A percentile compares a stretch with the other conserved stretches of the same genome.
Evolutionary conservation across 2,888 invertebrate species (phyloP).

Genomic region (Cremastinae sp.): DNA sequence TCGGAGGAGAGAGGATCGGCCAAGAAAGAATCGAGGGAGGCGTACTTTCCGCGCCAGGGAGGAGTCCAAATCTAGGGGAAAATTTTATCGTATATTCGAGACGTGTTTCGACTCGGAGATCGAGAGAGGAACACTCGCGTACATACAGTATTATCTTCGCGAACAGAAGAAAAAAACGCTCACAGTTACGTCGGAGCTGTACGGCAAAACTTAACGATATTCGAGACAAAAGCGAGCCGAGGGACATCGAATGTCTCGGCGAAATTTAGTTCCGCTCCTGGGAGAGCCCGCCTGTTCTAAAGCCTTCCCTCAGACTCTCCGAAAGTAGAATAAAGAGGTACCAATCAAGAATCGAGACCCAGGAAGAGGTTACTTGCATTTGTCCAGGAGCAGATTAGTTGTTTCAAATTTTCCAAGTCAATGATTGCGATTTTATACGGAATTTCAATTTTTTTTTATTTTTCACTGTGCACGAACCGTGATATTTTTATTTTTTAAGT

Average conservation of each 20-base stretch:
- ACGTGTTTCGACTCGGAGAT: conserved; percentile 76
- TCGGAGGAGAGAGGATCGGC: conserved; percentile 25
- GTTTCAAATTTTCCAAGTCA: too few relatives aligned
- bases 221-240: too few relatives aligned
- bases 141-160: conserved; percentile 22
- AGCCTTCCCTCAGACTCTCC: too few relatives aligned
- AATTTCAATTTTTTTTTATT: too few relatives aligned
- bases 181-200: background rate
- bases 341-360: too few relatives aligned
- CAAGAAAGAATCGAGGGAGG: conserved; percentile 39
- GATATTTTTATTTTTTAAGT: too few relatives aligned
- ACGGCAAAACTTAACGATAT: background rate
- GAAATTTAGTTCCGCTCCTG: conserved; percentile 36
- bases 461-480: too few relatives aligned
- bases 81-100: conserved; percentile 78
- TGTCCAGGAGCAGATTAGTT: too few relatives aligned
- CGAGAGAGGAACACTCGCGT: conserved; percentile 8
- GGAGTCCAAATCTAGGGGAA: conserved; percentile 73
- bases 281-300: background rate
- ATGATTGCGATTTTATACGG: too few relatives aligned
- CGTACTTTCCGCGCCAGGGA: conserved; percentile 48
- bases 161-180: background rate
- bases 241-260: background rate
- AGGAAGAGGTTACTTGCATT: too few relatives aligned
- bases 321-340: too few relatives aligned